Evolutionary conservation across 2,797 vertebrate species (phyloP), one percentile per base, ranked within the genome.

Genomic region (Coendou prehensilis): DNA sequence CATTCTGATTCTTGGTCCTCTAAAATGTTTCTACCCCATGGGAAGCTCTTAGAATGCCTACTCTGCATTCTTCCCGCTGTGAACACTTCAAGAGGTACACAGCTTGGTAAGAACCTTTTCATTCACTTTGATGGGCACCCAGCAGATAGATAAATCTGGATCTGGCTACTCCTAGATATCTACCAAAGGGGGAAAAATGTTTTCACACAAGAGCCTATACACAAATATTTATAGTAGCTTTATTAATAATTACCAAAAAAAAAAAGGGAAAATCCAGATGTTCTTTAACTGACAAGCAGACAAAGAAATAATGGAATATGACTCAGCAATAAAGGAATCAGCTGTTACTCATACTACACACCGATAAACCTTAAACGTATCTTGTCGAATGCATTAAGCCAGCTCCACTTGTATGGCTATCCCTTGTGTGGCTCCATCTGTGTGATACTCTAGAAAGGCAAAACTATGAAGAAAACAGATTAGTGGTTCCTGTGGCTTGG

Each of bases 231-330:
- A 33, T 61, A 81, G 41, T 17, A 81, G 11, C 54, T 93, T 93
- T 83, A 63, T 54, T 81, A 67, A 88, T 73, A 63, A 63, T 33
- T 76, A 61, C n/a, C 20, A 81, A 93, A 88, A 33, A n/a, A 92
- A 78, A 30, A 28, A n/a, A 3, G 6, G 22, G 52, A 85, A 13
- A 41, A 56, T n/a, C 45, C 80, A 84, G 86, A 73, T 22, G 52
- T 50, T 52, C 63, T 47, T 57, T 50, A 69, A 89, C 18, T 80
- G 73, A 73, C 41, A 37, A 61, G 45, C 0, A 83, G 54, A 91
- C 54, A 56, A 80, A 67, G 75, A 37, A 71, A 71, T 20, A 57
- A 81, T 23, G 76, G 87, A 79, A 22, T 37, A 63, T 75, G 63
- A 41, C 20, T 54, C 81, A 84, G n/a, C 69, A 85, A 64, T 18